phyloP scores from a whole-genome alignment of 2,888 invertebrate species.

The Bursaphelenchus okinawaensis region DNA sequence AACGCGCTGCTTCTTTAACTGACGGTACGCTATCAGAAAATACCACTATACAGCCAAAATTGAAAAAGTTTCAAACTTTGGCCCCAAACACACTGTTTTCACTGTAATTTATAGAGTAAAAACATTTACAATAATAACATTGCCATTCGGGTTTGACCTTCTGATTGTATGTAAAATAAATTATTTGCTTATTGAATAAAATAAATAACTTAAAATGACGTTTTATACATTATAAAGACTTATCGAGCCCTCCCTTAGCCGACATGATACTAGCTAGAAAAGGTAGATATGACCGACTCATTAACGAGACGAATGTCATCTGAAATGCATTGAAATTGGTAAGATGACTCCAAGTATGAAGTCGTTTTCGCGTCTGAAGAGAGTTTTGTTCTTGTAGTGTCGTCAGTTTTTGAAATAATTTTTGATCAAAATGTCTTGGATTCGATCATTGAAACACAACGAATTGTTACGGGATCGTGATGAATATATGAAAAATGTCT shows the following conservation, averaged over 20 bases:
- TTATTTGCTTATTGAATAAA: no score
- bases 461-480: conserved; percentile 39
- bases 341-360: neutral
- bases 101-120: no score
- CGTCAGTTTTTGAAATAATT: neutral
- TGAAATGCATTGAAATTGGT: neutral
- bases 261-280: no score
- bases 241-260: no score
- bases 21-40: no score
- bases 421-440: conserved; percentile 37
- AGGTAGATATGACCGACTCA: no score
- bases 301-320: neutral
- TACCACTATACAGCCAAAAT: neutral
- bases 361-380: neutral
- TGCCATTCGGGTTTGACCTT: no score
- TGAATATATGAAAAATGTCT: conserved; percentile 49
- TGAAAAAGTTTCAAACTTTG: neutral
- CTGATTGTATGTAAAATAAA: no score
- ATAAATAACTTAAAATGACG: no score
- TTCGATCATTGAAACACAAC: conserved; percentile 47
- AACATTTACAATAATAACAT: no score
- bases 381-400: neutral
- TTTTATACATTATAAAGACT: no score
- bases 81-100: neutral
- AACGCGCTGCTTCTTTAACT: no score